Conservation (phyloP, 2,113 vertebrate species). For the Coptodon bakossiorum region DNA sequence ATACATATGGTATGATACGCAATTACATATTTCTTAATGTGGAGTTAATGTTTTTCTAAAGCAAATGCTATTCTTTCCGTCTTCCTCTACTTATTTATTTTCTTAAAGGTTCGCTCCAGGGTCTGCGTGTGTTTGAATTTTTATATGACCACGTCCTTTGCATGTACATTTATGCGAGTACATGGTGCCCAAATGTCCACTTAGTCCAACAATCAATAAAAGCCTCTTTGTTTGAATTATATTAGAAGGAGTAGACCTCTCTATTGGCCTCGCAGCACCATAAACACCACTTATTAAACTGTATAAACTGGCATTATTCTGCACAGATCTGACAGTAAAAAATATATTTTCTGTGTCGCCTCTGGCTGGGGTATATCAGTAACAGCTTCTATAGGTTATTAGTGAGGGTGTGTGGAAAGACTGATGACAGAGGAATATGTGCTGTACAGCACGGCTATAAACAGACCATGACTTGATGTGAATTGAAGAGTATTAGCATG, state of each 20-base stretch:
- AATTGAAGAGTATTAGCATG: not conserved
- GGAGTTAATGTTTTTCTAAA: not conserved
- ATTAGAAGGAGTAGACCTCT: conserved; percentile 10
- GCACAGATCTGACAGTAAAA: conserved; percentile 36
- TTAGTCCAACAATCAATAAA: conserved; percentile 35
- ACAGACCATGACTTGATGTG: conserved; percentile 14
- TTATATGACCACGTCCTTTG: not conserved
- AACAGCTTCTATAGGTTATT: conserved; percentile 43
- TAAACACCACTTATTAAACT: conserved; percentile 55
- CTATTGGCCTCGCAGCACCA: not conserved
- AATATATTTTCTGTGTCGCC: conserved; percentile 3
- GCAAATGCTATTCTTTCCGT: not conserved
- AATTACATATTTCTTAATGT: not conserved
- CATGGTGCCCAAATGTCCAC: not conserved
- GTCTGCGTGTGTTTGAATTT: not conserved
- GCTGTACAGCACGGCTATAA: conserved; percentile 19
- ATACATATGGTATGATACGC: not conserved
- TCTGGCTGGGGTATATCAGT: conserved; percentile 34
- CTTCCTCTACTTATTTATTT: not conserved
- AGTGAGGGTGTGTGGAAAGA: conserved; percentile 30
- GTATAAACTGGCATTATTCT: conserved; percentile 28
- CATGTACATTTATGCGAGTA: not conserved
- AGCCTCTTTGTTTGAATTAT: conserved; percentile 42
- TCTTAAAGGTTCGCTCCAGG: not conserved
- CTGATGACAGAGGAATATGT: conserved; percentile 44